Base-by-base conservation (phyloP, 1,140 invertebrate species). In the Cataglyphis hispanica region DNA sequence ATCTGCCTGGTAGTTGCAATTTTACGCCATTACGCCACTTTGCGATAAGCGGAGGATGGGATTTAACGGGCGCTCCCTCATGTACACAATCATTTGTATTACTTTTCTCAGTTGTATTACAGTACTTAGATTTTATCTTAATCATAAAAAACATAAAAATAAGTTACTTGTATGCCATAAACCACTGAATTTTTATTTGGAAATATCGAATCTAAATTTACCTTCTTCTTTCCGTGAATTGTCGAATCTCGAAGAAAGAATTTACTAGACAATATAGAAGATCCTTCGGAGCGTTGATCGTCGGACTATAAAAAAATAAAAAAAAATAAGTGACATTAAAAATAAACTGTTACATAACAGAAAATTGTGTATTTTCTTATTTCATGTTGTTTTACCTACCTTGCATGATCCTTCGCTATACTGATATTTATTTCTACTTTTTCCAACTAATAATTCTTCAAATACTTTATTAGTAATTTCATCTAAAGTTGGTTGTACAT, bases 381-480 rank as follows among this genome's bases (percentile, higher is more conserved):
- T 76, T 78, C 40, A 61, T 53, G 78, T 13, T 58, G 50, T 60
- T 61, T 74, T 84, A 91, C 89, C 94, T 95, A 97, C 97, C 94
- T 96, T 97, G 64, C 96, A 95, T 6, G 96, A 97, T 64, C 96
- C 96, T 92, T 96, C 88, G 84, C 92, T 93, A 40, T 92, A 91
- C 75, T 93, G 89, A 92, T 92, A 92, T 92, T 95, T 91, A 87
- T 94, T 93, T 81, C 90, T 90, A 91, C 92, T 93, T 92, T 95
- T 95, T 86, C 97, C 96, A 92, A 97, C 97, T 61, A 98, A 94
- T 50, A 98, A 94, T 89, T 98, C 97, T 92, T 98, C 97, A 94
- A 98, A 98, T 70, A 98, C 97, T 94, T 97, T 96, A 95, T 98
- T 98, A 31, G 98, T 98, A 61, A 98, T 97, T 94, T 98, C 97